These are phyloP conservation scores for Leptinotarsa peninsularis DNA, from an alignment of 2,888 invertebrate genomes.

Conservation along the genomic window DNA sequence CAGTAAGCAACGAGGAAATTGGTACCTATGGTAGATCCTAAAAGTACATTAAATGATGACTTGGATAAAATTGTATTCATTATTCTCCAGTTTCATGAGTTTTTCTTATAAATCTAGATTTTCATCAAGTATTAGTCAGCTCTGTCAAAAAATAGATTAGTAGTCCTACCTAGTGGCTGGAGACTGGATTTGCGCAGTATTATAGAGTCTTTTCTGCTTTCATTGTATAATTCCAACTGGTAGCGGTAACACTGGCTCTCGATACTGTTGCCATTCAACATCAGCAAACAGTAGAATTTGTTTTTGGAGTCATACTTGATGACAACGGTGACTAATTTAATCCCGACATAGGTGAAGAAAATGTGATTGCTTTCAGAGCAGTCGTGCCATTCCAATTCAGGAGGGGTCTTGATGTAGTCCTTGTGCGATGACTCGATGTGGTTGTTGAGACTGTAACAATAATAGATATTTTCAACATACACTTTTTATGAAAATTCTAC, in stretches of 20 bases:
- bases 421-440: conserved; percentile 45
- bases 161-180: conserved; percentile 32
- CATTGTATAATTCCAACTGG: conserved; percentile 48
- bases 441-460: conserved; percentile 31
- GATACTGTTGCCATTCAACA: conserved; percentile 46
- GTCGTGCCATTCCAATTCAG: conserved; percentile 41
- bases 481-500: too few species aligned
- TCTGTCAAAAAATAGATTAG: too few species aligned
- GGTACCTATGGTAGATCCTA: too few species aligned
- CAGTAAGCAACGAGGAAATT: too few species aligned
- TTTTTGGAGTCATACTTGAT: conserved; percentile 38
- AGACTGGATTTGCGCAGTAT: conserved; percentile 47
- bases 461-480: too few species aligned
- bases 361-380: conserved; percentile 26
- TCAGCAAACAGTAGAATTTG: conserved; percentile 43
- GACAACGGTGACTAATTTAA: conserved; percentile 39
- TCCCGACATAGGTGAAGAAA: conserved; percentile 44
- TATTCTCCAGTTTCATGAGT: too few species aligned
- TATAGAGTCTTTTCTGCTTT: conserved; percentile 46
- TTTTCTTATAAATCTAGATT: too few species aligned
- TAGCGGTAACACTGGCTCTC: conserved; percentile 49
- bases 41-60: too few species aligned
- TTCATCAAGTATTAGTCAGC: too few species aligned
- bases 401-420: conserved; percentile 39
- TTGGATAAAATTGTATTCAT: too few species aligned